These are phyloP conservation scores for Sarcophaga bullata DNA, from an alignment of 1,140 invertebrate genomes.

Conservation along the genomic window DNA sequence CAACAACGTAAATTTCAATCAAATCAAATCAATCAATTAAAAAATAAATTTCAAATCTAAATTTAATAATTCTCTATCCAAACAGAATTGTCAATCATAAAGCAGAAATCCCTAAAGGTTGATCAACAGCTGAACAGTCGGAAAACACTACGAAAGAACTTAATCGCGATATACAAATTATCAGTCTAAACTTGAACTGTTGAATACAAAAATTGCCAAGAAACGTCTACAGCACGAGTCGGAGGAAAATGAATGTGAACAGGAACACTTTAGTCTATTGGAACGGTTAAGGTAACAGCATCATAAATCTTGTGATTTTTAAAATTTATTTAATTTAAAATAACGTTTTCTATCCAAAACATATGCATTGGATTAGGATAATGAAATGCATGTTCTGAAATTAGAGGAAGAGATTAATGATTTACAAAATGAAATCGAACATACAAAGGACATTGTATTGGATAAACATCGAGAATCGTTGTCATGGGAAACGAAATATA, in stretches of 20 bases:
- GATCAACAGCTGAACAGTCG: constrained; percentile 72
- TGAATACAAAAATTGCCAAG: constrained; percentile 71
- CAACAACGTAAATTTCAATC: constrained; percentile 70
- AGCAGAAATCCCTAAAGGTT: constrained; percentile 77
- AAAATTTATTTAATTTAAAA: too few relatives aligned
- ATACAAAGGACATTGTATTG: constrained; percentile 72
- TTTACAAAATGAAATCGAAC: constrained; percentile 73
- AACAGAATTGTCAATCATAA: constrained; percentile 77
- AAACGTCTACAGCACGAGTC: constrained; percentile 70
- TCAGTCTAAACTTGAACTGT: constrained; percentile 70
- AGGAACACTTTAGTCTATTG: constrained; percentile 69
- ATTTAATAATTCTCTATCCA: constrained; percentile 17
- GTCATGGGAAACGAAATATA: constrained; percentile 82
- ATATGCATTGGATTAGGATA: constrained; percentile 62
- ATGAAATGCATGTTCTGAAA: constrained; percentile 73
- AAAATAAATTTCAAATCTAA: neutral
- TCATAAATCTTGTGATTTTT: too few relatives aligned
- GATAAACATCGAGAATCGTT: constrained; percentile 75
- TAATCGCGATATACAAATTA: constrained; percentile 71
- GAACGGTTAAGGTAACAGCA: constrained; percentile 63
- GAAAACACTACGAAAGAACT: constrained; percentile 70
- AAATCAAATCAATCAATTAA: neutral
- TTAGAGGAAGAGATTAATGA: constrained; percentile 75
- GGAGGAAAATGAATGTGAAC: constrained; percentile 72
- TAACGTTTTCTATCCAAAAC: too few relatives aligned